phyloP scores from a whole-genome alignment of 2,797 vertebrate genomes.

The Remorina albescens region DNA sequence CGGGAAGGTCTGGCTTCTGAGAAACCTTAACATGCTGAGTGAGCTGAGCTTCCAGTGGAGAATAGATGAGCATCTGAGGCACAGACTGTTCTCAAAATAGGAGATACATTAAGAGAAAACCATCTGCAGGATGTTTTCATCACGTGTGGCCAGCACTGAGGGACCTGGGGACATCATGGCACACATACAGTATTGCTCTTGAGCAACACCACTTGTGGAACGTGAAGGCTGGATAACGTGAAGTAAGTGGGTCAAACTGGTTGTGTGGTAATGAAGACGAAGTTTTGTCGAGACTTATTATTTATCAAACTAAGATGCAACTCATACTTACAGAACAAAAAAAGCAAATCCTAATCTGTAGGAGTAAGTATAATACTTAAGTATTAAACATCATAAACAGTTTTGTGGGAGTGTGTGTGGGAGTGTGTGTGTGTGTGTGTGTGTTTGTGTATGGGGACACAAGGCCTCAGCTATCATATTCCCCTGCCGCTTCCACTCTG shows the following conservation, averaged over 20 bases:
- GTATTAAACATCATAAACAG: conserved; percentile 14
- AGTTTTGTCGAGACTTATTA: not conserved
- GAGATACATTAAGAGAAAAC: conserved; percentile 47
- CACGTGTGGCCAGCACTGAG: conserved; percentile 48
- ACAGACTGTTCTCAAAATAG: conserved; percentile 42
- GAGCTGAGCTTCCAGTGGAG: conserved; percentile 63
- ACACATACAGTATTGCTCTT: conserved; percentile 42
- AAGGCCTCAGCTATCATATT: conserved; percentile 56
- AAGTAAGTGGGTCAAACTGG: conserved; percentile 36
- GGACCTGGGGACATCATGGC: conserved; percentile 58
- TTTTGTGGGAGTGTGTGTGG: not conserved
- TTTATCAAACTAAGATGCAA: not conserved
- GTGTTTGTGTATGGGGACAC: conserved; percentile 21
- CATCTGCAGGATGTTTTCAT: conserved; percentile 68
- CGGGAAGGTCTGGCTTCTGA: conserved; percentile 41
- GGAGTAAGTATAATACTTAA: too few species aligned
- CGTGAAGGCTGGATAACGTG: conserved; percentile 15
- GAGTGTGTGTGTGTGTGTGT: too few species aligned
- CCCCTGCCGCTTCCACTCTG: conserved; percentile 64
- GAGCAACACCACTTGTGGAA: conserved; percentile 52
- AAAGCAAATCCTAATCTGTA: not conserved
- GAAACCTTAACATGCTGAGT: conserved; percentile 45
- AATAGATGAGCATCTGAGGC: conserved; percentile 73
- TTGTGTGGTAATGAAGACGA: not conserved
- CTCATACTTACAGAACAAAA: not conserved